phyloP scores from a whole-genome alignment of 2,797 vertebrate species.

The Diceros bicornis region DNA sequence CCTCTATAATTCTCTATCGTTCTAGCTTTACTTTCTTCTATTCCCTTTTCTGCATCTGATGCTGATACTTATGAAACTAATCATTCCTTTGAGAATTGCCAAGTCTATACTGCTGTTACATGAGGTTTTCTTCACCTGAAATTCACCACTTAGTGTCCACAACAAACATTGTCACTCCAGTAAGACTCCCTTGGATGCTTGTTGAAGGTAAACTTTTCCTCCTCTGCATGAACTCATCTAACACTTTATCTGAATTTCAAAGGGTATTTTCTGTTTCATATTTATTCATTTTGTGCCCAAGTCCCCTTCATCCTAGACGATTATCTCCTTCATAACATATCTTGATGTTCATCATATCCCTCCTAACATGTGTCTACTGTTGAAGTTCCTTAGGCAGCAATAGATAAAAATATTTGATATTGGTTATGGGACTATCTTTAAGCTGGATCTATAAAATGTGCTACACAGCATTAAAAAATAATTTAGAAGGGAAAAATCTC shows the following conservation, averaged over 20 bases:
- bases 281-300: not conserved
- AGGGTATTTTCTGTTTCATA: not conserved
- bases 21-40: not conserved
- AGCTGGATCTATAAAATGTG: not conserved
- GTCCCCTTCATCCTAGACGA: not conserved
- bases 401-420: not conserved
- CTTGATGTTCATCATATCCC: not conserved
- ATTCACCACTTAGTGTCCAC: not conserved
- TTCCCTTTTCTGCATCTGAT: not conserved
- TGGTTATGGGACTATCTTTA: not conserved
- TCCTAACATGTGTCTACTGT: not conserved
- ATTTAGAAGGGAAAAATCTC: not conserved
- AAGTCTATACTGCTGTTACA: not conserved
- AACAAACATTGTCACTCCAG: not conserved
- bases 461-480: not conserved
- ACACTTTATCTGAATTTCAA: not conserved
- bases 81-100: not conserved
- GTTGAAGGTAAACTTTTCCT: not conserved
- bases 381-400: not conserved
- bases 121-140: not conserved
- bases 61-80: not conserved
- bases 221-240: not conserved
- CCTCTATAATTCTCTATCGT: not conserved
- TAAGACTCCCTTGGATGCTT: not conserved
- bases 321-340: not conserved